Evolutionary conservation across 2,888 invertebrate species (phyloP), one percentile per base, ranked within the genome.

Genomic region (Latheticus oryzae): DNA sequence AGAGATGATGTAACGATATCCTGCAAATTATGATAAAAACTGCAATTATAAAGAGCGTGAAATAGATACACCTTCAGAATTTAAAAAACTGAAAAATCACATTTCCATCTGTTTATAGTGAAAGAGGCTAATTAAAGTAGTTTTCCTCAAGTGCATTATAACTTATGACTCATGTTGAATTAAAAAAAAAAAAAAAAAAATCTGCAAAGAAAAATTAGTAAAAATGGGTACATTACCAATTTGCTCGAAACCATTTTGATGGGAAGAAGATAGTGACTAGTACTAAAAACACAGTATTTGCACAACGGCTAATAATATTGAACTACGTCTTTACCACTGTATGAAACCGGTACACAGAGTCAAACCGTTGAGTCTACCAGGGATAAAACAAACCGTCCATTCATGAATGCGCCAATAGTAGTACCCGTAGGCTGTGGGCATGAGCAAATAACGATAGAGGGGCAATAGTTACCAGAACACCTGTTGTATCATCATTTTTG

Each of bases 161-260:
- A n/a, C n/a, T n/a, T n/a, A n/a, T n/a, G n/a, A n/a, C n/a, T n/a
- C n/a, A n/a, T n/a, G n/a, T n/a, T n/a, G n/a, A n/a, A n/a, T n/a
- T n/a, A n/a, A n/a, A n/a, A n/a, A n/a, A n/a, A n/a, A n/a, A n/a
- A n/a, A n/a, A n/a, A n/a, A n/a, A n/a, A n/a, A n/a, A n/a, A n/a
- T n/a, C n/a, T n/a, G n/a, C n/a, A n/a, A n/a, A n/a, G n/a, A n/a
- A n/a, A 13, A 11, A 15, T 28, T 43, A n/a, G 15, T 28, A 53
- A 40, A 24, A 30, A 21, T 21, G 23, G 43, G 55, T 40, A 64
- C 12, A 64, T 35, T 65, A 68, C 69, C 65, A 70, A 60, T 65
- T 70, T 70, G 47, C 68, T 66, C 33, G 69, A 68, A 28, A 70
- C 69, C 69, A 69, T 70, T 30, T 63, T 66, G 48, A 42, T 28